Evolutionary conservation across 2,113 vertebrate genomes (phyloP).

Genomic region (Henicopernis longicauda): DNA sequence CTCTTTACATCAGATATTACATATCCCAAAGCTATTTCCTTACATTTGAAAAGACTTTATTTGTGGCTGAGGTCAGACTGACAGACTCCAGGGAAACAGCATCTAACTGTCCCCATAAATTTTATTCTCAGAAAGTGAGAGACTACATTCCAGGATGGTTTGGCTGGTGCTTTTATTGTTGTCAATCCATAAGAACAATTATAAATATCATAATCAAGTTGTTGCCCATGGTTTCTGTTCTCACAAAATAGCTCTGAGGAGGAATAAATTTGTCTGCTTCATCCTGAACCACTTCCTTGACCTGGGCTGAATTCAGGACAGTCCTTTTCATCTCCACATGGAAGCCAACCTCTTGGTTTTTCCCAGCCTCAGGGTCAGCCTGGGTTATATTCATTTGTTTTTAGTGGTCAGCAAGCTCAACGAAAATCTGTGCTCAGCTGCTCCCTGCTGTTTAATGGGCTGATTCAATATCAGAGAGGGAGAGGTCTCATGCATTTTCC

Average conservation of each 20-base stretch:
- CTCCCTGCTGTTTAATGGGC: conserved; percentile 29
- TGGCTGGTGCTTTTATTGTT: background rate
- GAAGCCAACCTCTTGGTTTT: background rate
- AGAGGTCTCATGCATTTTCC: conserved; percentile 8
- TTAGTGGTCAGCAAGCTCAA: conserved; percentile 39
- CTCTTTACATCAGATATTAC: background rate
- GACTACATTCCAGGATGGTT: background rate
- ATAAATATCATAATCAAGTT: background rate
- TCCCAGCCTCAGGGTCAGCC: background rate
- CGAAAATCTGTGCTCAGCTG: background rate
- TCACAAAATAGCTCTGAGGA: background rate
- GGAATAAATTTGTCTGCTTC: background rate
- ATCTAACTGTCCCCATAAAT: background rate
- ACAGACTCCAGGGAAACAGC: conserved; percentile 16
- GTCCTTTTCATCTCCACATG: background rate
- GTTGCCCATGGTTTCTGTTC: background rate
- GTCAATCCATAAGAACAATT: background rate
- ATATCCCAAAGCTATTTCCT: conserved; percentile 14
- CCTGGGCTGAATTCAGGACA: background rate
- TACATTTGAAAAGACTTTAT: background rate
- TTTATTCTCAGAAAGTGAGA: background rate
- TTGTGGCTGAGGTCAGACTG: conserved; percentile 42
- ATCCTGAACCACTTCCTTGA: background rate
- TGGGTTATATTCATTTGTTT: background rate
- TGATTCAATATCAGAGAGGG: conserved; percentile 13